Evolutionary conservation across 2,113 vertebrate species (phyloP).

Genomic region (Tragulus kanchil): DNA sequence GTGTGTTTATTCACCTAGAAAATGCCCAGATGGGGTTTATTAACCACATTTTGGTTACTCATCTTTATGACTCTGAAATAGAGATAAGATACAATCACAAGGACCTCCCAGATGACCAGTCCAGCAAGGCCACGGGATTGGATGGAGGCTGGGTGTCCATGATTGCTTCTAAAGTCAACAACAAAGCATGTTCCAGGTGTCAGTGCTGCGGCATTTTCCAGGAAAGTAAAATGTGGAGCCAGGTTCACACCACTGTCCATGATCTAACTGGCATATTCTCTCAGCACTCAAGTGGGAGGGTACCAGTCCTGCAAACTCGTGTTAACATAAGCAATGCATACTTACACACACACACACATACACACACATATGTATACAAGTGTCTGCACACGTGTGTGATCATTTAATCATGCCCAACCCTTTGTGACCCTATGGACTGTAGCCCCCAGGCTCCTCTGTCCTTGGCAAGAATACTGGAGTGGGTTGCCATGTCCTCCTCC

Average conservation of each 20-base stretch:
- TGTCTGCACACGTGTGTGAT: background rate
- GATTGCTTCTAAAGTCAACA: background rate
- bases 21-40: slow-evolving; percentile 81
- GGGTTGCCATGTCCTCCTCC: background rate
- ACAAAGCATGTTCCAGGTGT: background rate
- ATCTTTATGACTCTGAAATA: slow-evolving; percentile 74
- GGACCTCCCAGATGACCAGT: slow-evolving; percentile 69
- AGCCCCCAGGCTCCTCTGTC: background rate
- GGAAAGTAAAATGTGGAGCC: background rate
- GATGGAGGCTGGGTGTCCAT: background rate
- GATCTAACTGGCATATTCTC: background rate
- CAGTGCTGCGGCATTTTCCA: background rate
- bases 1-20: slow-evolving; percentile 78
- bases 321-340: background rate
- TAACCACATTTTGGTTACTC: slow-evolving; percentile 74
- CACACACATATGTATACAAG: background rate
- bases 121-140: background rate
- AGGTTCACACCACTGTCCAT: background rate
- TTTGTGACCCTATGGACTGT: background rate
- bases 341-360: background rate
- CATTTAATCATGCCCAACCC: fast-evolving
- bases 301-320: too few species aligned
- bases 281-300: background rate
- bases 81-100: slow-evolving; percentile 79
- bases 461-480: background rate